These are phyloP conservation scores for Aptenodytes patagonicus DNA, from an alignment of 2,113 vertebrate species.

Conservation along the genomic window DNA sequence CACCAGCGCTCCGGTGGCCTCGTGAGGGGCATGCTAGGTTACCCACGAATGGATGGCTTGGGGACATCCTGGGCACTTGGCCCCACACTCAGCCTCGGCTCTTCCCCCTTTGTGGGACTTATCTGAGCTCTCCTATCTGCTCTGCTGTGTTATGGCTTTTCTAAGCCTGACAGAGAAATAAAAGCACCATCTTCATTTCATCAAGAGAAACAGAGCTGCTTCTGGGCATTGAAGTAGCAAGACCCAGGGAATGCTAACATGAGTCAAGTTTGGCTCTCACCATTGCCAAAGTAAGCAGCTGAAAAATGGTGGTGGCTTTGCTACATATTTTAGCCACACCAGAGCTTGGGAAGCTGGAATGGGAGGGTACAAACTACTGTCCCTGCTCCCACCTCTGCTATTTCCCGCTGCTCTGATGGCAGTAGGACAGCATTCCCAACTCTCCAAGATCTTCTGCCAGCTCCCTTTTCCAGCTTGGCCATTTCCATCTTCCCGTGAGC, in stretches of 20 bases:
- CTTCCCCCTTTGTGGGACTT: neutral
- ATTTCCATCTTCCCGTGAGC: neutral
- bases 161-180: neutral
- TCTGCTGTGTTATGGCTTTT: neutral
- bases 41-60: accelerated
- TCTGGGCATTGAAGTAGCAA: neutral
- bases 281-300: neutral
- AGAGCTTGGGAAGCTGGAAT: neutral
- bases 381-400: neutral
- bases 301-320: neutral
- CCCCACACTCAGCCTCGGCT: neutral
- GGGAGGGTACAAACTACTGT: neutral
- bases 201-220: neutral
- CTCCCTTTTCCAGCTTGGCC: neutral
- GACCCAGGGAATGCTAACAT: neutral
- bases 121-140: neutral
- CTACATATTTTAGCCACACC: neutral
- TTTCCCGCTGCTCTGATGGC: neutral
- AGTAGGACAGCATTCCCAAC: neutral
- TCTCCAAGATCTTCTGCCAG: neutral
- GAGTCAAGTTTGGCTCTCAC: neutral
- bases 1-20: neutral
- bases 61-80: neutral
- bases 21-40: accelerated
- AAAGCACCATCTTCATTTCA: neutral